Evolutionary conservation across 2,113 vertebrate species (phyloP), one percentile per base, ranked within the genome.

Genomic region (Oreochromis aureus): DNA sequence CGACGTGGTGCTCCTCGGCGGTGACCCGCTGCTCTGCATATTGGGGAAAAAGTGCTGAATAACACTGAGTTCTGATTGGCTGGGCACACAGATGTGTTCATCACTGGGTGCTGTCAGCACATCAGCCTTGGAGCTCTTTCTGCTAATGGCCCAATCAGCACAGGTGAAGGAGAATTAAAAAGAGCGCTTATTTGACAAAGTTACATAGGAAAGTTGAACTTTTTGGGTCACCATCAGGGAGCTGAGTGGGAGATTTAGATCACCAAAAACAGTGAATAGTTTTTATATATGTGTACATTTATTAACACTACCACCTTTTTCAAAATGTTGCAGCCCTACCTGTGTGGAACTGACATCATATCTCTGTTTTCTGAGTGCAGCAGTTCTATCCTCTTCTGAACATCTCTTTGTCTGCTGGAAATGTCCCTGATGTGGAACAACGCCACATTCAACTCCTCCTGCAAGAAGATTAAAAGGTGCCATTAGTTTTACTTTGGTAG

Each of bases 381-480:
- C 69, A 97, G 95, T 54, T 99, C 98, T 10, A 98, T 96, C 90
- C 96, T 97, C 96, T 95, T 97, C 93, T 98, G 97, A 92, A 97
- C 96, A 81, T 99, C 98, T 89, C 96, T 97, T 91, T 99, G 98
- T 90, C 97, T 97, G 93, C 96, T 95, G 73, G 96, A 98, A 11
- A 99, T 96, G 56, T 98, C 97, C 86, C 97, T 97, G 80, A 99
- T 97, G 96, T 98, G 98, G 80, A 96, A 96, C 95, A 98, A 95
- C 2, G 97, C 97, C 86, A 96, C 96, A 7, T 96, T 98, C 89
- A 99, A 95, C 90, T 99, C 98, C 93, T 99, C 98, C 98, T 99
- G 91, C 81, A 82, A 69, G 53, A 27, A 86, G 54, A 85, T 48
- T 16, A 27, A 58, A 10, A 8, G n/a, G 5, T 13, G 10, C 58